Conservation (phyloP, 2,113 vertebrate genomes). For the Cebus imitator region DNA sequence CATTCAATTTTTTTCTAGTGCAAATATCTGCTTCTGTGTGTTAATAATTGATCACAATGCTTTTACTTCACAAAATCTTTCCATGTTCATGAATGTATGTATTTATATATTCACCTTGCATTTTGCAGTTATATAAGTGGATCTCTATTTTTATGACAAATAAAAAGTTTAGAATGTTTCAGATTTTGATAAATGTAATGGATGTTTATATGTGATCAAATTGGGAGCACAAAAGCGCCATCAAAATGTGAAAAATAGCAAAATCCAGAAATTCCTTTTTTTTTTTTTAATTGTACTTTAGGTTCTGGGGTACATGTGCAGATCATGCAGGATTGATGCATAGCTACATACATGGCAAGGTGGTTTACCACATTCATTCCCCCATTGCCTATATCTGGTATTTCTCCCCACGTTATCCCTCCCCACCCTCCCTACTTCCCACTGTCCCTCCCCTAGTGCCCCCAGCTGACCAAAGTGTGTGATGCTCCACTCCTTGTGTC, state of each 20-base stretch:
- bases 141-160: not conserved
- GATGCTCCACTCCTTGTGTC: too few species aligned
- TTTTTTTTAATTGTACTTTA: too few species aligned
- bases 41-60: not conserved
- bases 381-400: too few species aligned
- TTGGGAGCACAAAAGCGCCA: not conserved
- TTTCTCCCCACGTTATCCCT: too few species aligned
- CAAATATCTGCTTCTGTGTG: not conserved
- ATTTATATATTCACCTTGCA: not conserved
- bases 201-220: not conserved
- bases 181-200: not conserved
- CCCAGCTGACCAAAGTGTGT: too few species aligned
- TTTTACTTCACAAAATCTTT: not conserved
- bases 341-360: too few species aligned
- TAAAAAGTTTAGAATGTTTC: not conserved
- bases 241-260: not conserved
- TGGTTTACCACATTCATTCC: too few species aligned
- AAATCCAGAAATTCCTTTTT: not conserved
- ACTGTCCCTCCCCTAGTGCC: too few species aligned
- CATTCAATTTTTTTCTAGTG: not conserved
- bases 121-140: not conserved
- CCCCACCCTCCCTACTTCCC: too few species aligned
- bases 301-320: too few species aligned
- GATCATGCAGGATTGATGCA: too few species aligned
- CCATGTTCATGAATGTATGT: not conserved